Base-by-base conservation (phyloP, 92 coral and sea anemone genomes). In the Desmophyllum pertusum region DNA sequence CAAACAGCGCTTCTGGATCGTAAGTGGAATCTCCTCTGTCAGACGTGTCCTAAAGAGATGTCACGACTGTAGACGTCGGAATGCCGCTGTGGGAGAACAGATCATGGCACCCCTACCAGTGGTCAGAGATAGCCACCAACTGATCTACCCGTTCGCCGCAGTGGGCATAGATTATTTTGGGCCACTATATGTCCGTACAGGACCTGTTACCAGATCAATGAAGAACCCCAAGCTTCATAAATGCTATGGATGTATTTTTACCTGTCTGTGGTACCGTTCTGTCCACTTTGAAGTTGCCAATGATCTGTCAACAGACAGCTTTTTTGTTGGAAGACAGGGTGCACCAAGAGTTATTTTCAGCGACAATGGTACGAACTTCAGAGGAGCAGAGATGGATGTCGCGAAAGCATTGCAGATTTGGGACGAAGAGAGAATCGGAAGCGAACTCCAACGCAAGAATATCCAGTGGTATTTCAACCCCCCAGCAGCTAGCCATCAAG, bases 401-500 rank as follows among this genome's bases (percentile, higher is more conserved):
- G 31, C 80, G 40, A 85, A 79, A 35, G 86, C 84, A n/a, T 75
- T 89, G 86, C 80, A 81, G 78, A 59, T 57, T 31, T 89, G 89
- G 83, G 76, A 89, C 70, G 85, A 81, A 85, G 92, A 89, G 48
- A 85, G 79, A 67, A 57, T 89, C 67, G 85, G 80, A 53, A 53
- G 79, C 35, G 73, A 85, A 38, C 70, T 89, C 55, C 73, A 75
- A 42, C 83, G 59, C 41, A 78, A 66, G 50, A 46, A 46, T 46
- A 52, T 88, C 55, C 84, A 87, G 48, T 87, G 91, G 88, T 67
- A 57, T 21, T 83, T 87, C 83, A 87, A 87, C 42, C 91, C 91
- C n/a, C 90, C 93, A 6, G 90, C 88, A 10, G 88, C 93, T 23
- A 90, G 93, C 74, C 88, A 89, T 36, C 88, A 84, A 45, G 88